Percentiles rank a stretch among this genome's conserved stretches.
Evolutionary conservation across 2,797 vertebrate genomes (phyloP).

Genomic region (Anabacerthia variegaticeps): DNA sequence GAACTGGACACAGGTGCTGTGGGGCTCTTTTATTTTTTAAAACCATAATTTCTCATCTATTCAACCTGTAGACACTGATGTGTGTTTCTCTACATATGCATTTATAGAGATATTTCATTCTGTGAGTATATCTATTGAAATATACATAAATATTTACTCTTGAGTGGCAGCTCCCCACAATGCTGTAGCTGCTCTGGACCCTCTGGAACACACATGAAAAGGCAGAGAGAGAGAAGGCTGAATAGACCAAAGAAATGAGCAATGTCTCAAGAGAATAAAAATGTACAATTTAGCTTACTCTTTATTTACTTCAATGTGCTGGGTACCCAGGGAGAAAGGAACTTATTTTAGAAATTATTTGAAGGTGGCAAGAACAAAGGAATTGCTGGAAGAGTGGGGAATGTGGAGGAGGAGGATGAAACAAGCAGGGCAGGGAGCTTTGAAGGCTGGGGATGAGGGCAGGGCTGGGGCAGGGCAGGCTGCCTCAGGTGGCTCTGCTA

Average conservation of each 20-base stretch:
- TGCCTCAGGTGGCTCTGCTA: background rate
- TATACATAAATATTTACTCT: background rate
- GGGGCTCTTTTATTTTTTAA: background rate
- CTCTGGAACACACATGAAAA: background rate
- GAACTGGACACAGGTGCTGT: background rate
- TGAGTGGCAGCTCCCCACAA: background rate
- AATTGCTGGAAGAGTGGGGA: background rate
- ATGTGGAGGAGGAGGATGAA: background rate
- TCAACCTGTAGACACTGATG: background rate
- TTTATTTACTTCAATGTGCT: background rate
- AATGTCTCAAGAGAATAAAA: background rate
- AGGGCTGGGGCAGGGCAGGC: background rate
- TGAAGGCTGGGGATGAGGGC: background rate
- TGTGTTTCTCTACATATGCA: background rate
- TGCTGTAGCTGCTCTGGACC: background rate
- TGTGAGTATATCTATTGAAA: background rate
- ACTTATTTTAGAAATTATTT: background rate
- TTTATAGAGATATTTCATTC: background rate
- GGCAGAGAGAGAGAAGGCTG: background rate
- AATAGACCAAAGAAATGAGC: background rate
- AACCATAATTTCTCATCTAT: background rate
- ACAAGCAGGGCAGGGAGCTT: background rate
- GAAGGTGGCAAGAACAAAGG: background rate
- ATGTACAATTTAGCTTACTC: background rate
- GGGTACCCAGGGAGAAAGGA: background rate